Evolutionary conservation across 2,113 vertebrate species (phyloP), one percentile per base, ranked within the genome.

Genomic region (Zosterops lateralis): DNA sequence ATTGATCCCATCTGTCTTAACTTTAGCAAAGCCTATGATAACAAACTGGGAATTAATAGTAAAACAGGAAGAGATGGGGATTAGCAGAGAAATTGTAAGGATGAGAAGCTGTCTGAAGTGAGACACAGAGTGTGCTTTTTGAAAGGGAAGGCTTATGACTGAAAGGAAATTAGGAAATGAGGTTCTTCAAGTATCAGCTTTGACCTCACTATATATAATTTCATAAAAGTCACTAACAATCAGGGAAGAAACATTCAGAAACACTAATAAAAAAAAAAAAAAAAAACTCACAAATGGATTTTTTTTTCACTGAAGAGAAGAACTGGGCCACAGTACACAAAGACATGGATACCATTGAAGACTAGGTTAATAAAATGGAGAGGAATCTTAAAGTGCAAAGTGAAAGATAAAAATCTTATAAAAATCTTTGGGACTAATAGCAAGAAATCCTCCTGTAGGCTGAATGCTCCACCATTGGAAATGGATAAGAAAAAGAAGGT

Each of bases 1-100:
- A 93, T 62, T 91, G 92, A 95, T 96, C 62, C 56, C 82, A 79
- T 85, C 92, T 83, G 42, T 85, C 84, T 91, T 92, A 94, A 92
- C 74, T 89, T 79, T 13, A 80, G 67, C 10, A 22, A 85, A 87
- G 74, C 57, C 72, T 87, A 11, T 61, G 78, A 90, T 93, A 96
- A 89, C 66, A 85, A 73, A 79, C 0, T 0, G 31, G 32, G 47
- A 94, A 82, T 89, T 96, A 92, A 72, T 75, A 92, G 73, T 87
- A 92, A 72, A 92, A 89, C n/a, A 72, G 48, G 81, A 91, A 71
- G 71, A 92, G 48, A 29, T 56, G 25, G 17, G 84, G 74, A 95
- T 96, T 92, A 95, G 73, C 57, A 84, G 61, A 74, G 72, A 78
- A 96, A 82, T 32, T 75, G 48, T 78, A 48, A 84, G 45, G 57